Evolutionary conservation across 92 coral and sea anemone species (phyloP).

Genomic region (Umimayanthus kanabou): DNA sequence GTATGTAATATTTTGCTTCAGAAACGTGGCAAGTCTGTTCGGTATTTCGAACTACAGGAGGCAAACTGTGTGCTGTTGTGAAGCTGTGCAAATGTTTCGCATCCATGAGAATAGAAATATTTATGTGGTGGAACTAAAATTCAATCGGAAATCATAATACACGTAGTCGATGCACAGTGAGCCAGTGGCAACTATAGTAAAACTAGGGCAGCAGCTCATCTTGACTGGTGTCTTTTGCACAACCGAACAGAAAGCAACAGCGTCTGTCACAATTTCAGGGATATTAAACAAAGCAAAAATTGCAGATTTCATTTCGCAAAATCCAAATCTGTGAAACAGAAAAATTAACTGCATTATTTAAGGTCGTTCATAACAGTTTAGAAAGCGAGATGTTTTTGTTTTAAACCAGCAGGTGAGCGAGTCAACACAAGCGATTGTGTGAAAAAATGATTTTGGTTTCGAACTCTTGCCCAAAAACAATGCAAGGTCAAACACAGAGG

Average conservation of each 20-base stretch:
- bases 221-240: not conserved
- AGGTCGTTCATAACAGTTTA: not conserved
- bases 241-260: not conserved
- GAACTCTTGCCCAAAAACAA: not conserved
- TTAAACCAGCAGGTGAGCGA: conserved; percentile 22
- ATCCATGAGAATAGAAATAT: not conserved
- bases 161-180: not conserved
- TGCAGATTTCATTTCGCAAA: not conserved
- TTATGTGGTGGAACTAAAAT: not conserved
- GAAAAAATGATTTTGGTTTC: not conserved
- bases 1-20: not conserved
- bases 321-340: not conserved
- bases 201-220: not conserved
- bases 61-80: not conserved
- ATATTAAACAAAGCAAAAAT: not conserved
- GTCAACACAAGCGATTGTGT: conserved; percentile 7
- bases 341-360: not conserved
- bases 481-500: not conserved
- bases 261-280: not conserved
- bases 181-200: not conserved
- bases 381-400: conserved; percentile 31
- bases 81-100: not conserved
- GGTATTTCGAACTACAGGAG: not conserved
- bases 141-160: not conserved
- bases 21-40: not conserved